Evolutionary conservation across 2,113 vertebrate genomes (phyloP), one percentile per base, ranked within the genome.

Genomic region (Tupaia tana): DNA sequence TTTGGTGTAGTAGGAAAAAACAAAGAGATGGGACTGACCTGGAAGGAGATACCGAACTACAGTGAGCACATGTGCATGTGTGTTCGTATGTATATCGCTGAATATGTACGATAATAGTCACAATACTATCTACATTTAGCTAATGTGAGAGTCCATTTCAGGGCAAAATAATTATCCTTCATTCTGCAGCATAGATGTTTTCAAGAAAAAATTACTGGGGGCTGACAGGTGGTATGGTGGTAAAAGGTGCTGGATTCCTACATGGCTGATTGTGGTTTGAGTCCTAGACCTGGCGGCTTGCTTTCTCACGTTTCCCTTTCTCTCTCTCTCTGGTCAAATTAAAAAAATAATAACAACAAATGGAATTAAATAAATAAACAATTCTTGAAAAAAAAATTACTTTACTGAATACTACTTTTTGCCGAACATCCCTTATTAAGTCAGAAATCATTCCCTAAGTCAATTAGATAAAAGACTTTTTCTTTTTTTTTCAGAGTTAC

Each of bases 361-460:
- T 43, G 43, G 43, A 43, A 43, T 43, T 43, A 43, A 43, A 43
- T 43, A 43, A 43, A 43, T 43, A 3, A 43, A 43, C 6, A 43
- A 43, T 3, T 43, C 43, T 43, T 43, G 43, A 43, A 63, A 79
- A 89, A 87, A 84, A 85, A 58, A 82, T 19, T 59, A 7, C 29
- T 86, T 52, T 81, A 86, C 58, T 63, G 58, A 95, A 74, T 83
- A 20, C 64, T 79, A 29, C 77, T 9, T 88, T 94, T 59, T 95
- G 52, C 70, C 63, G 86, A 83, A n/a, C 24, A 73, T 61, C 20
- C 15, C 20, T 75, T 78, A 67, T 25, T 79, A 14, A 27, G 10
- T 90, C 74, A 67, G 58, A 80, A 73, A 79, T 29, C 52, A 74
- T 24, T 67, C 27, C 3, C 73, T 85, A 66, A 80, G 73, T 4